These are phyloP conservation scores for Yponomeuta plumbellus DNA, from an alignment of 2,888 invertebrate genomes.

Conservation along the genomic window DNA sequence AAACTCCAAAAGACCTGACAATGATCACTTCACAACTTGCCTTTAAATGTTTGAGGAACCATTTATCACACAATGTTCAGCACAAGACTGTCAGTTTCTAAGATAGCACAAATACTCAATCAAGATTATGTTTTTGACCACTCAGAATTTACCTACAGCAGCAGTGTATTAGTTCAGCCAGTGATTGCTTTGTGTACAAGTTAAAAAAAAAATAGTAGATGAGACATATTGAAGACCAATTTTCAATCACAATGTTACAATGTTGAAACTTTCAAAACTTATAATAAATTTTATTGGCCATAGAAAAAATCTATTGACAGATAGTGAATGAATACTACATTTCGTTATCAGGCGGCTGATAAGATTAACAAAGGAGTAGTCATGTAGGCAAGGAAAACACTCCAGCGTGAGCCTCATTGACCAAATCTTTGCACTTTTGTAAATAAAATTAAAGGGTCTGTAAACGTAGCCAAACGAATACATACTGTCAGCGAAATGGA, in stretches of 20 bases:
- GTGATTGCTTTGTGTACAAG: background rate
- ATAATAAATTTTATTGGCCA: background rate
- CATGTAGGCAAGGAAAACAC: background rate
- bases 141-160: too few relatives aligned
- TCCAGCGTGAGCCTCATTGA: background rate
- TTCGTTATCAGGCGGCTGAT: slow-evolving; percentile 1
- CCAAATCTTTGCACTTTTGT: background rate
- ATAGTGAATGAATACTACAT: slow-evolving; percentile 8
- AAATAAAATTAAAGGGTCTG: slow-evolving; percentile 6
- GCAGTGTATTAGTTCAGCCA: background rate
- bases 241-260: background rate
- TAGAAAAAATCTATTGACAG: slow-evolving; percentile 6
- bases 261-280: background rate
- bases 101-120: background rate
- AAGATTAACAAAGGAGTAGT: slow-evolving; percentile 9
- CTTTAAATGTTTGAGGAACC: background rate
- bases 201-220: background rate
- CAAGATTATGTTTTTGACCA: background rate
- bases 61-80: background rate
- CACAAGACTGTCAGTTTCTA: background rate
- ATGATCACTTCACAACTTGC: slow-evolving; percentile 1
- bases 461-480: slow-evolving; percentile 4
- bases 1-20: background rate
- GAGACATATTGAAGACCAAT: background rate
- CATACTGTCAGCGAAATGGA: slow-evolving; percentile 9